Base-by-base conservation (phyloP, 2,888 invertebrate genomes). In the Limenitis camilla region DNA sequence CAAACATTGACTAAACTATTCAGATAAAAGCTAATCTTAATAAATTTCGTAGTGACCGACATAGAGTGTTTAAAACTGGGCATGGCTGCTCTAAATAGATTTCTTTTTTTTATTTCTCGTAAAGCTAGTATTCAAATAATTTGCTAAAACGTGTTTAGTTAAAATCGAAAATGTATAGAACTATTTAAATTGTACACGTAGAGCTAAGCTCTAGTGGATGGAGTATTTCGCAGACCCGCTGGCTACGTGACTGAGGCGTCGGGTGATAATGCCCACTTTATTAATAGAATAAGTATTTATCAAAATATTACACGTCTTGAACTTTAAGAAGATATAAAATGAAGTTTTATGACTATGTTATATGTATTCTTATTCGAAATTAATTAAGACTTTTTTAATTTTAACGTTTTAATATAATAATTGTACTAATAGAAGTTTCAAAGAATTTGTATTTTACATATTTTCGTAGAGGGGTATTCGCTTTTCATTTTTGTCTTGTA, bases 241-340 rank as follows among this genome's bases (percentile, higher is more conserved):
- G 56, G 49, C 56, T 56, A 53, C 56, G 56, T 53, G 53, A 41
- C 53, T 35, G 56, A 42, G 31, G 43, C 53, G 47, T 50, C 50
- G 28, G 40, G 36, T 53, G 53, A 56, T 56, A 56, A 53, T 50
- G 43, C 19, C 31, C 31, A 50, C 33, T 53, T 41, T 56, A 56
- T 56, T 50, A 52, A 55, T 55, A 55, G 49, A 49, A 48, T 38
- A 48, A 43, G 40, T 50, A 49, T 56, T 51, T 45, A 56, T 56
- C 53, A 53, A 53, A 56, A 44, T 50, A 44, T 49, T 40, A 32
- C 53, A 44, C 28, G 50, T 53, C 40, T 40, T 40, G 44, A 51
- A 51, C 44, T 45, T 45, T 39, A 33, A 51, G 36, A 9, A 40
- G 44, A 39, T 36, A 45, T 51, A 5, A 39, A 39, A 39, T 29